phyloP scores from a whole-genome alignment of 2,113 vertebrate species.

The Rana temporaria region DNA sequence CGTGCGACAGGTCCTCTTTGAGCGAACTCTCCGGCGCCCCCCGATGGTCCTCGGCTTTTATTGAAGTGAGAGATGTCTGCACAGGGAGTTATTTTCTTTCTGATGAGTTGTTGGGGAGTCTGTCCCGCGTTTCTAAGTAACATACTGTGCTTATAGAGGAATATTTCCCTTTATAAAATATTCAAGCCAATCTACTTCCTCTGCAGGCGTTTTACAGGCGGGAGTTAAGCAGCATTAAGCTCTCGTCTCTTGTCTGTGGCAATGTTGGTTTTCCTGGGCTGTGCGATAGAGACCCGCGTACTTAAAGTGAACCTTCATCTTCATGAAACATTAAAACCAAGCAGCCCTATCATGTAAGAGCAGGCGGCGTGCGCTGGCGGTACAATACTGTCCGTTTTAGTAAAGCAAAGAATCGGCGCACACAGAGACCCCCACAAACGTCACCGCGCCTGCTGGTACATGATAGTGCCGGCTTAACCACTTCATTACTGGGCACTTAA shows the following conservation, averaged over 20 bases:
- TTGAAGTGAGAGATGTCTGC: conserved; percentile 23
- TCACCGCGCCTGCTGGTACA: too few relatives aligned
- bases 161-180: conserved; percentile 51
- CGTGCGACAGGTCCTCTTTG: too few relatives aligned
- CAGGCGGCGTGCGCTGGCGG: too few relatives aligned
- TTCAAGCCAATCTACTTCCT: conserved; percentile 40
- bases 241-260: background rate
- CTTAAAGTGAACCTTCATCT: background rate
- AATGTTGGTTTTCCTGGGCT: conserved; percentile 17
- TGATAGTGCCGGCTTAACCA: too few relatives aligned
- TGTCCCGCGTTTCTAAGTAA: conserved; percentile 19
- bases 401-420: too few relatives aligned
- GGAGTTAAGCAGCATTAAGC: conserved; percentile 39
- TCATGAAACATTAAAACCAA: too few relatives aligned
- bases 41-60: background rate
- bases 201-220: conserved; percentile 36
- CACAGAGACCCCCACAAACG: too few relatives aligned
- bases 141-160: conserved; percentile 30
- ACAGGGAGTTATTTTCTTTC: background rate
- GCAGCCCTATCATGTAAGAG: too few relatives aligned
- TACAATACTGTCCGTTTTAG: too few relatives aligned
- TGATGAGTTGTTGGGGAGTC: background rate
- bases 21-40: too few relatives aligned
- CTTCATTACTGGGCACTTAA: too few relatives aligned
- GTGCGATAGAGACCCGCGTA: background rate